These are phyloP conservation scores for Rhabdomys pumilio DNA, from an alignment of 2,797 vertebrate species.

Conservation along the genomic window DNA sequence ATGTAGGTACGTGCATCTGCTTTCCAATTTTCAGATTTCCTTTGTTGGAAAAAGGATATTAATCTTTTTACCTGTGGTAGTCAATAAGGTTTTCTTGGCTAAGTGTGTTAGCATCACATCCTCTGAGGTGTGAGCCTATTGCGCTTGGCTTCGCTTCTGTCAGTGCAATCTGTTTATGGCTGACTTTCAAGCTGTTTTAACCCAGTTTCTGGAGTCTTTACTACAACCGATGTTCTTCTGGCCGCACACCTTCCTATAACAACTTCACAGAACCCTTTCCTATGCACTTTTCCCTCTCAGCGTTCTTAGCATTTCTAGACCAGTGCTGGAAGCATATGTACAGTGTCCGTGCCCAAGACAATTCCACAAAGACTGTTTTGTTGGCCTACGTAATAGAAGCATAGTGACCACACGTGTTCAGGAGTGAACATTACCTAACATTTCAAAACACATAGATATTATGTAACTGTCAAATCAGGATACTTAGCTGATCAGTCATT, in stretches of 20 bases:
- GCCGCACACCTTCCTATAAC: neutral
- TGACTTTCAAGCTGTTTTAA: neutral
- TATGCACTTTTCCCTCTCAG: too few relatives aligned
- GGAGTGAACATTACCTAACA: neutral
- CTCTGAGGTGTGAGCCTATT: neutral
- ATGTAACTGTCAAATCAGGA: neutral
- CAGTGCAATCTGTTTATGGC: neutral
- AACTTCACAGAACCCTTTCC: fast-evolving
- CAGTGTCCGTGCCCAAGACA: neutral
- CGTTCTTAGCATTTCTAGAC: neutral
- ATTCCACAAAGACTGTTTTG: neutral
- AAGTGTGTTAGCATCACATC: neutral
- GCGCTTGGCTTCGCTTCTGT: neutral
- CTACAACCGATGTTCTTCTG: neutral
- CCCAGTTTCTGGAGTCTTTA: neutral
- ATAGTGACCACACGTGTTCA: neutral
- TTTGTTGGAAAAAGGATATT: neutral
- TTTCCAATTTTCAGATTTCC: neutral
- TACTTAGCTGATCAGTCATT: too few relatives aligned
- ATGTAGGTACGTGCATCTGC: neutral
- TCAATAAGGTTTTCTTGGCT: neutral
- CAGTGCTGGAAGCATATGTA: neutral
- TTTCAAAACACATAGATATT: neutral
- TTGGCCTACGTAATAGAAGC: neutral
- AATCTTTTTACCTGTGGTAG: neutral